Base-by-base conservation (phyloP, 92 coral and sea anemone species). In the Pocillopora grandis region DNA sequence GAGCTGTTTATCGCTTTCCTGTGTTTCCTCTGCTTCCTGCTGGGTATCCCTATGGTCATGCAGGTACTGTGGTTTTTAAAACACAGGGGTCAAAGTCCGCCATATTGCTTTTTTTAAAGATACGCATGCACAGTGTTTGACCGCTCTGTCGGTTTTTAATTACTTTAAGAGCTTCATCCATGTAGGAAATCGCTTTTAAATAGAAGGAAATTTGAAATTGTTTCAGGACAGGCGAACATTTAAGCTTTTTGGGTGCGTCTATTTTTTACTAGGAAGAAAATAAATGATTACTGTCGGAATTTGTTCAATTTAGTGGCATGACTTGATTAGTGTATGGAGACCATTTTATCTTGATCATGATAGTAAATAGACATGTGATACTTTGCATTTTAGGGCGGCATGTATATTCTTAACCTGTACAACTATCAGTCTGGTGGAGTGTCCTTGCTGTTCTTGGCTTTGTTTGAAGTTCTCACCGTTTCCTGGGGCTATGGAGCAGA, bases 401-500 rank as follows among this genome's bases (percentile, higher is more conserved):
- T 92, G 82, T 96, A 89, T 69, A 92, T 96, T 12, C 77, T 96
- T 31, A 92, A 96, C 77, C 81, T 96, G 80, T 96, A 92, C 95
- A 94, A 95, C 74, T 90, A 90, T 89, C 99, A 96, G 84, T 83
- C 99, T 0, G 99, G 99, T 0, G 99, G 99, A 0, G 92, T 96
- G 33, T 96, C 99, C 6, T 87, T 96, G 42, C 86, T 96, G 63
- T 96, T 96, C 79, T 88, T 96, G 66, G 98, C 99, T 48, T 96
- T 96, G 91, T 94, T 94, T 85, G 99, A 96, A 78, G 95, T 93
- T 63, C 67, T 94, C 10, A 92, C 93, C 1, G 94, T 96, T 2
- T 91, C 97, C 8, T 96, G 99, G 99, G 96, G 95, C 1, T 96
- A 96, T 71, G 99, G 99, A 33, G 95, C 98, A 5, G 90, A 94